These are phyloP conservation scores for Cephus runcator DNA, from an alignment of 2,888 invertebrate species.

Conservation along the genomic window DNA sequence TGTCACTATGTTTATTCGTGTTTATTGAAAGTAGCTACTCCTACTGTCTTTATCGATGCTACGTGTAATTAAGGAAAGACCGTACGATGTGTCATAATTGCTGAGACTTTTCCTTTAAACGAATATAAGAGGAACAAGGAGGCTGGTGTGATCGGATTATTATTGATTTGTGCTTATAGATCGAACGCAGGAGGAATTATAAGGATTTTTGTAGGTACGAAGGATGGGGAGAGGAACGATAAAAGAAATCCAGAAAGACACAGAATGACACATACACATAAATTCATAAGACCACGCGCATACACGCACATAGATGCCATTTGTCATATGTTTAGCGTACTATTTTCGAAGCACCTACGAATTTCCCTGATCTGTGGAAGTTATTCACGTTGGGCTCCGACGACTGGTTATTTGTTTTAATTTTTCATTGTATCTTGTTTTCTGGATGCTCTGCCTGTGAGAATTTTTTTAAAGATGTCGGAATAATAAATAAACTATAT, in stretches of 20 bases:
- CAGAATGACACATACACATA: slow-evolving; percentile 4
- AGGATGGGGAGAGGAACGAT: neutral
- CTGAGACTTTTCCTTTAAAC: slow-evolving; percentile 40
- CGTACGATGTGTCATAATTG: slow-evolving; percentile 44
- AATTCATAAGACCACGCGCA: slow-evolving; percentile 2
- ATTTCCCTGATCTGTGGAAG: neutral
- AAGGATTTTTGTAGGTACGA: neutral
- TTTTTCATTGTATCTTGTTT: neutral
- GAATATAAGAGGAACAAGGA: neutral
- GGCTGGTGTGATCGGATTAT: neutral
- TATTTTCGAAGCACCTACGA: neutral
- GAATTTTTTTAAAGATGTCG: neutral
- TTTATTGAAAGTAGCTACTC: neutral
- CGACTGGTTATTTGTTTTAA: neutral
- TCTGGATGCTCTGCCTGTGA: neutral
- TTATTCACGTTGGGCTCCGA: neutral
- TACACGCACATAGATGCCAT: slow-evolving; percentile 1
- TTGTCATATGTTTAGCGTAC: neutral
- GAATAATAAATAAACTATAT: neutral
- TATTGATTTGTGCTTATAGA: neutral
- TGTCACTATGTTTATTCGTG: slow-evolving; percentile 45
- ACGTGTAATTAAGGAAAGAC: slow-evolving; percentile 39
- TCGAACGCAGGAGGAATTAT: neutral
- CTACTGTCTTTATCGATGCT: slow-evolving; percentile 58
- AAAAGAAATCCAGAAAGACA: slow-evolving; percentile 11